Evolutionary conservation across 2,888 invertebrate genomes (phyloP).

Genomic region (Tortricodes alternella): DNA sequence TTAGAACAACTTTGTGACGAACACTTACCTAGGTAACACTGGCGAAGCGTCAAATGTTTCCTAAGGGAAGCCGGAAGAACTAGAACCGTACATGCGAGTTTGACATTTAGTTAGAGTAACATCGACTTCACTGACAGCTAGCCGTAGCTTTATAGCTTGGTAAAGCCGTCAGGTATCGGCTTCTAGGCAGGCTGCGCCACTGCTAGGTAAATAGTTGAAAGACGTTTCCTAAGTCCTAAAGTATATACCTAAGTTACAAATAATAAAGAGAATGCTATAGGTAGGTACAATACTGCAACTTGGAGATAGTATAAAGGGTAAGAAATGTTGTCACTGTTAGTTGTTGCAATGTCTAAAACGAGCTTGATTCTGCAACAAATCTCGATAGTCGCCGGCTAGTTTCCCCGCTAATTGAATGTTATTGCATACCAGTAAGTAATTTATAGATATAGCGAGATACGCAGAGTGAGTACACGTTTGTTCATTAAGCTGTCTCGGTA

Average conservation of each 20-base stretch:
- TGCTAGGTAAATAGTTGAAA: conserved; percentile 25
- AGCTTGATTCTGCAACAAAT: conserved; percentile 13
- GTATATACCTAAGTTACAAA: conserved; percentile 17
- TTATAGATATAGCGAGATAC: conserved; percentile 29
- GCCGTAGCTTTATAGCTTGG: no score
- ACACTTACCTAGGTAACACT: no score
- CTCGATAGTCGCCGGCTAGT: conserved; percentile 19
- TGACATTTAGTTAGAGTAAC: no score
- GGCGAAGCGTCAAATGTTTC: no score
- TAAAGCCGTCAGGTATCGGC: no score
- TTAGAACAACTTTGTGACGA: conserved; percentile 23
- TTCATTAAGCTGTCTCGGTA: conserved; percentile 49
- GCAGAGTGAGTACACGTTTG: conserved; percentile 13
- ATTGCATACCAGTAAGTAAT: conserved; percentile 30
- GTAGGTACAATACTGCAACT: not conserved
- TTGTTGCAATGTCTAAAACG: conserved; percentile 17
- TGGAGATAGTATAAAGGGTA: conserved; percentile 14
- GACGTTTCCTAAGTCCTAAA: conserved; percentile 14
- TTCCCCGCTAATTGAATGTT: conserved; percentile 30
- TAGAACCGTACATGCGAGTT: no score
- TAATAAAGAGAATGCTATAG: conserved; percentile 9
- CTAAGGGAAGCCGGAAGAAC: no score
- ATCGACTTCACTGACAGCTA: no score
- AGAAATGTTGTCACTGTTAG: conserved; percentile 6
- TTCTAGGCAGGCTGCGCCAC: no score